These are phyloP conservation scores for Ptilonorhynchus violaceus DNA, from an alignment of 2,113 vertebrate species.

Conservation along the genomic window DNA sequence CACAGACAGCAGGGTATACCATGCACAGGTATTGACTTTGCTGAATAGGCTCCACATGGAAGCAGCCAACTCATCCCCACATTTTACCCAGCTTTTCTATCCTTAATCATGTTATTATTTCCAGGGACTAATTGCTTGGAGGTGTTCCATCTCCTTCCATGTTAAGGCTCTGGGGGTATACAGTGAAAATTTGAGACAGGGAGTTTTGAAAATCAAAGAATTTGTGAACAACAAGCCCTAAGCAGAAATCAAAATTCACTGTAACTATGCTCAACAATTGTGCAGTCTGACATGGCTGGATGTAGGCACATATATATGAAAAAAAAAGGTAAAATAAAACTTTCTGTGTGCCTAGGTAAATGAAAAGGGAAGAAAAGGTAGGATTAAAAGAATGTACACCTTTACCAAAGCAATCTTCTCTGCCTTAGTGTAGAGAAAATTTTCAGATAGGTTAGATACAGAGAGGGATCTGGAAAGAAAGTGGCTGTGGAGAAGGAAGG, in stretches of 20 bases:
- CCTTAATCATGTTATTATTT: background rate
- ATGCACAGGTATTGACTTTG: background rate
- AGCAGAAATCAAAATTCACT: background rate
- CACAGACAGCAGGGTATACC: background rate
- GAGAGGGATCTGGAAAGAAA: background rate
- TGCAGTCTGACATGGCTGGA: background rate
- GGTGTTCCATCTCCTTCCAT: background rate
- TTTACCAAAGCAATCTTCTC: background rate
- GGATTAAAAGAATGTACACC: background rate
- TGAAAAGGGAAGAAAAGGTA: background rate
- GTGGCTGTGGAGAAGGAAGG: background rate
- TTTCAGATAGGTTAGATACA: background rate
- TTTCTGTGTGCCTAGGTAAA: background rate
- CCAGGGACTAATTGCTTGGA: background rate
- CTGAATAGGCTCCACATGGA: background rate
- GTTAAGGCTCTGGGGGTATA: background rate
- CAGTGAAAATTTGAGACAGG: background rate
- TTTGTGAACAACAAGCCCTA: background rate
- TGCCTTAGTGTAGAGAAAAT: background rate
- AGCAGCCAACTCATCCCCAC: background rate
- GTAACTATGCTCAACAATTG: background rate
- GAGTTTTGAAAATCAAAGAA: background rate
- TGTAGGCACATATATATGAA: background rate
- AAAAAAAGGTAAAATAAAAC: background rate
- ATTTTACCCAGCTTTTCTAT: background rate